Base-by-base conservation (phyloP, 2,888 invertebrate species). In the Rhamnusium bicolor region DNA sequence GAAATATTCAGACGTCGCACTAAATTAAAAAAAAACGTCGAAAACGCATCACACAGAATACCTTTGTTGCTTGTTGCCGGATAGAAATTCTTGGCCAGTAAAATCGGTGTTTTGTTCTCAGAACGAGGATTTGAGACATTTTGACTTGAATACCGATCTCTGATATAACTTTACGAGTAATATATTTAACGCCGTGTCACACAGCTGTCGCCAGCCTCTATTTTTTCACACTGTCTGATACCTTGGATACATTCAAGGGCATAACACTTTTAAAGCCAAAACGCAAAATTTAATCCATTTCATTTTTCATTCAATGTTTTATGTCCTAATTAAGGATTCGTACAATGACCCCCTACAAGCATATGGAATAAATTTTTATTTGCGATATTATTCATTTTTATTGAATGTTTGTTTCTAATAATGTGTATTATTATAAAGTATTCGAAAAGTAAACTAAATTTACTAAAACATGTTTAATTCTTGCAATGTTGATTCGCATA, bases 131-230 rank as follows among this genome's bases (percentile, higher is more conserved):
- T 82, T 82, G 80, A 82, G 78, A 80, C 79, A 81, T 81, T 81
- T 80, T 80, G 80, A 73, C 77, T 79, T 78, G 82, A 80, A 84
- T 84, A 83, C 85, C 85, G 85, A 86, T 86, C 85, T 82, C 80
- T 80, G 83, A 86, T 86, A 86, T 84, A 84, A 84, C 80, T 82
- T 84, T 82, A 85, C 85, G 83, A 83, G 80, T 81, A 84, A 86
- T 85, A 86, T 85, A 85, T 85, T 85, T 83, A 81, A 81, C 78
- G 79, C 76, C 76, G 81, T 85, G 85, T 85, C 85, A 84, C 79
- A 46, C 73, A 66, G 69, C 60, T 74, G 75, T 75, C 74, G 71
- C 72, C 71, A 70, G 60, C 71, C 62, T 75, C 79, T 83, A 82
- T 84, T 84, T 80, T 85, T 83, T 83, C 81, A 77, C 81, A 78